A percentile compares a stretch with the other conserved stretches of the same genome.
phyloP scores from a whole-genome alignment of 2,888 invertebrate genomes.

The Trissolcus japonicus region DNA sequence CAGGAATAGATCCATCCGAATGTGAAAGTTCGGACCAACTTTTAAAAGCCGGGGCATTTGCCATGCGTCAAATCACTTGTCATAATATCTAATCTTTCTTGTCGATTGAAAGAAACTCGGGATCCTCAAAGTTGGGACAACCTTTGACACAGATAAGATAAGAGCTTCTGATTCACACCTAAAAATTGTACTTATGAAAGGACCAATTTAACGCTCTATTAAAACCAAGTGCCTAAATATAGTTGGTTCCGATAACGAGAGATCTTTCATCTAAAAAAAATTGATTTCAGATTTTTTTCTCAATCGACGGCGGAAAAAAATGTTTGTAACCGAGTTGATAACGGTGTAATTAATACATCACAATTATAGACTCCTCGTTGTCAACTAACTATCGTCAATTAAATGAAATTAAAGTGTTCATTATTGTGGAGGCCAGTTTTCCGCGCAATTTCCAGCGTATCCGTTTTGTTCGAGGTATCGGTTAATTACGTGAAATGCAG shows the following conservation, averaged over 20 bases:
- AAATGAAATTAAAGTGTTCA: constrained; percentile 5
- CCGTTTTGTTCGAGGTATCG: constrained; percentile 40
- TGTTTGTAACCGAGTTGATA: background rate
- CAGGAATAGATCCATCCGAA: constrained; percentile 26
- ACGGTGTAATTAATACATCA: constrained; percentile 15
- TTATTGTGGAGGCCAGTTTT: constrained; percentile 15
- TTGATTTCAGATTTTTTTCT: no score
- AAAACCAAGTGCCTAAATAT: background rate
- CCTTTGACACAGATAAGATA: constrained; percentile 9
- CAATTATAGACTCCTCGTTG: background rate
- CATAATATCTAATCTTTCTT: constrained; percentile 33
- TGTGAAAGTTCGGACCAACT: constrained; percentile 28
- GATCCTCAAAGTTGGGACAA: background rate
- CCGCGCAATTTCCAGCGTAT: constrained; percentile 29
- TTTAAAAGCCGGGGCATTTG: constrained; percentile 24
- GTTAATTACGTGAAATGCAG: constrained; percentile 53
- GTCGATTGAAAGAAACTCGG: constrained; percentile 8
- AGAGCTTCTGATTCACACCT: constrained; percentile 10
- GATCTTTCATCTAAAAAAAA: background rate
- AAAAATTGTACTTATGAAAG: constrained; percentile 2
- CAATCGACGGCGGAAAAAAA: background rate
- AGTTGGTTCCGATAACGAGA: background rate
- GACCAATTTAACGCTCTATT: constrained; percentile 1
- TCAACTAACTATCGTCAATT: constrained; percentile 23
- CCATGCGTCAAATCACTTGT: constrained; percentile 37